Conservation (phyloP, 2,113 vertebrate genomes). For the Syrrhaptes paradoxus region DNA sequence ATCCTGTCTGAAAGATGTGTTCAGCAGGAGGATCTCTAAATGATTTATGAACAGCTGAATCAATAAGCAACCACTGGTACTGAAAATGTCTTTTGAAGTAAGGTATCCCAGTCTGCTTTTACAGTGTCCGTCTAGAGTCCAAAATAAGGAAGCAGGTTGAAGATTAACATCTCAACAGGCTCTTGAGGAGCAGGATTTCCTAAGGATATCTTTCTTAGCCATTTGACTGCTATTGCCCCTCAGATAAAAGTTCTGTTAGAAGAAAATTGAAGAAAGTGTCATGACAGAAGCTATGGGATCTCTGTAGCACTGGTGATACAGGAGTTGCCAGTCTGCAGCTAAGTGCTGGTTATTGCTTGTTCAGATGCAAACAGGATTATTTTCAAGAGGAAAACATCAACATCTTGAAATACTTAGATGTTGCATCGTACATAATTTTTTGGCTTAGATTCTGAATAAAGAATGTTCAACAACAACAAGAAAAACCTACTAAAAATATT, state of each 20-base stretch:
- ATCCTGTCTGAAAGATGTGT: slow-evolving; percentile 51
- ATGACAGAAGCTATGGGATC: background rate
- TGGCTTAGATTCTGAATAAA: background rate
- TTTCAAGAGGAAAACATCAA: background rate
- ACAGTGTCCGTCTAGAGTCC: slow-evolving; percentile 19
- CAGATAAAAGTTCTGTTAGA: background rate
- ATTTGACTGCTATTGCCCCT: slow-evolving; percentile 20
- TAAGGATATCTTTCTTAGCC: slow-evolving; percentile 19
- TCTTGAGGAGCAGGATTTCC: slow-evolving; percentile 20
- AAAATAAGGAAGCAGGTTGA: slow-evolving; percentile 35
- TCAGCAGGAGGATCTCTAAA: slow-evolving; percentile 64
- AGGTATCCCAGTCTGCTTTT: slow-evolving; percentile 25
- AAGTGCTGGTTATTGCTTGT: background rate
- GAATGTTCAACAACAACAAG: background rate
- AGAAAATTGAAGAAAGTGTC: background rate
- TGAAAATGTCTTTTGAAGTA: slow-evolving; percentile 64
- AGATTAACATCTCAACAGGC: slow-evolving; percentile 46
- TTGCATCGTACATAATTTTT: background rate
- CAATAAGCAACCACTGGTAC: slow-evolving; percentile 57
- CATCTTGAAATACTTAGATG: background rate
- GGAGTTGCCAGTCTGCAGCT: background rate
- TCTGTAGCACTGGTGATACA: background rate
- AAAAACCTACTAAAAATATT: background rate
- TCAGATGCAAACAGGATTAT: background rate
- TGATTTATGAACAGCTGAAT: slow-evolving; percentile 69